Evolutionary conservation across 1,140 invertebrate genomes (phyloP).

Genomic region (Sminthurinus signatus): DNA sequence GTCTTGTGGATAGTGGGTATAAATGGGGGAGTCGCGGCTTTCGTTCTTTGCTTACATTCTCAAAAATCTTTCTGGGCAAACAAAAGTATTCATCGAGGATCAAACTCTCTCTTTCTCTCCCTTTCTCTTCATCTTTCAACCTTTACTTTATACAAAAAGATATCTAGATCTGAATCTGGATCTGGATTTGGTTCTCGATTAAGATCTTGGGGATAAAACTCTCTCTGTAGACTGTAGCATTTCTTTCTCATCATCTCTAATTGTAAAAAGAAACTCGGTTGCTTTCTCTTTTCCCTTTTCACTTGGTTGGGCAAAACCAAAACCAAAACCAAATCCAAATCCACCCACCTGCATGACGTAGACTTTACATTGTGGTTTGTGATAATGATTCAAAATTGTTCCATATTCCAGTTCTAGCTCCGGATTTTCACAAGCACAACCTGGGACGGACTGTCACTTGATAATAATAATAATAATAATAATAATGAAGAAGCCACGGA

Average conservation of each 20-base stretch:
- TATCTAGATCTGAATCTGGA: not conserved
- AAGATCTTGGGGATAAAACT: not conserved
- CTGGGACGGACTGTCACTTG: not conserved
- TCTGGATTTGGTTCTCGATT: not conserved
- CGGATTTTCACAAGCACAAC: too few species aligned
- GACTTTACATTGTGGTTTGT: too few species aligned
- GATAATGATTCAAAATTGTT: too few species aligned
- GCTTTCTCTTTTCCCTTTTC: not conserved
- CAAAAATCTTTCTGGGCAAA: not conserved
- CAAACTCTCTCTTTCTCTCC: not conserved
- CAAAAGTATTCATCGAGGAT: not conserved
- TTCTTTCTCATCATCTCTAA: not conserved
- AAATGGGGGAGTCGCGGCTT: not conserved
- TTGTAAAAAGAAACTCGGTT: not conserved
- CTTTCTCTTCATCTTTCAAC: not conserved
- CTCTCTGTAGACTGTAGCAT: not conserved
- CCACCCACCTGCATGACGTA: too few species aligned
- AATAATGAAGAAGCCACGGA: too few species aligned
- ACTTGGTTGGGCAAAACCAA: too few species aligned
- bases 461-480: too few species aligned
- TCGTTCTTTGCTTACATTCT: constrained; percentile 4
- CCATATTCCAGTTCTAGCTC: too few species aligned
- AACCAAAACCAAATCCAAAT: too few species aligned
- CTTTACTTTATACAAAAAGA: not conserved
- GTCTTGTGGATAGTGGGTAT: not conserved